These are phyloP conservation scores for Drosophila hydei DNA, from an alignment of 1,140 invertebrate species.

Conservation along the genomic window DNA sequence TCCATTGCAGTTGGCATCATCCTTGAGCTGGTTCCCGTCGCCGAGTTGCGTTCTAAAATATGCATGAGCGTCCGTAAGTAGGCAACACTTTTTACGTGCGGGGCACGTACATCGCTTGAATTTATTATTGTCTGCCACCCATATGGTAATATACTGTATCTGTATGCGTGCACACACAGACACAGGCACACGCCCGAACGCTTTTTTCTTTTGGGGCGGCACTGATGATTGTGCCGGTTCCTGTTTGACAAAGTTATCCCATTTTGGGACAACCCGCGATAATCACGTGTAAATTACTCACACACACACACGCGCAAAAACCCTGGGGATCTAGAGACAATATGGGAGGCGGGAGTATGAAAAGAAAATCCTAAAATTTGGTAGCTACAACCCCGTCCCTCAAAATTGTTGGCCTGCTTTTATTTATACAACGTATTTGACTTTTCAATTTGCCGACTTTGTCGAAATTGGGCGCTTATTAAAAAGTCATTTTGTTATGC, in stretches of 20 bases:
- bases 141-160: conserved; percentile 41
- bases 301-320: conserved; percentile 3
- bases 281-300: conserved; percentile 63
- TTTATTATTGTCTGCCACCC: conserved; percentile 54
- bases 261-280: conserved; percentile 46
- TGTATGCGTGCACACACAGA: conserved; percentile 6
- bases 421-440: conserved; percentile 27
- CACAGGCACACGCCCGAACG: not conserved
- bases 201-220: conserved; percentile 14
- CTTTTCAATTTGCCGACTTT: conserved; percentile 41
- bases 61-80: conserved; percentile 54
- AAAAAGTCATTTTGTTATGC: conserved; percentile 42
- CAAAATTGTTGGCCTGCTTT: conserved; percentile 16
- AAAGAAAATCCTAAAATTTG: conserved; percentile 6
- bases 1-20: not conserved
- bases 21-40: not conserved
- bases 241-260: conserved; percentile 55
- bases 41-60: conserved; percentile 32
- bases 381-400: conserved; percentile 1
- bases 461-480: conserved; percentile 33
- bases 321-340: not conserved
- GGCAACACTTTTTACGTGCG: conserved; percentile 45
- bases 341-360: not conserved
- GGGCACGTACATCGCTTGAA: conserved; percentile 55
- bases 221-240: conserved; percentile 40